Base-by-base conservation (phyloP, 2,797 vertebrate genomes). In the Gymnothorax javanicus region DNA sequence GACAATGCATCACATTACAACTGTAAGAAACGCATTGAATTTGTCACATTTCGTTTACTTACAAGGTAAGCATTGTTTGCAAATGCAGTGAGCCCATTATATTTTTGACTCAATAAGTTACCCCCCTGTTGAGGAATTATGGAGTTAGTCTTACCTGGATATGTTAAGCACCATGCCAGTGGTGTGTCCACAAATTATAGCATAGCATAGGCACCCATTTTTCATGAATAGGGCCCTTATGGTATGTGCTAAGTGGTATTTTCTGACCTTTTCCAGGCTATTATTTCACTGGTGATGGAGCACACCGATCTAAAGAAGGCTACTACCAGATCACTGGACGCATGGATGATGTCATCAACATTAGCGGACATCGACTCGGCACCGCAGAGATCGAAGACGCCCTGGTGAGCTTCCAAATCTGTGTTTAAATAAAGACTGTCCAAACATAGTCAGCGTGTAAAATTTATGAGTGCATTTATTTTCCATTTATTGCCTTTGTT, bases 271-370 rank as follows among this genome's bases (percentile, higher is more conserved):
- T 87, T 91, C 2, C 84, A 99, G 98, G 98, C 87, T 96, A 97
- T 91, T 99, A 98, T 93, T 99, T 98, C 89, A 98, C 97, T 1
- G 98, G 98, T 0, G 98, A 99, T 5, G 97, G 98, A 25, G 98
- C 97, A 6, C 90, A 96, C 92, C 95, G 98, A 75, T 96, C 96
- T 0, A 83, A 95, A 85, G 91, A 96, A 0, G 98, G 98, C 4
- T 97, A 98, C 90, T 99, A 99, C 91, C 97, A 99, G 95, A 98
- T 99, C 91, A 98, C 97, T 0, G 98, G 98, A 17, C 96, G 98
- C 67, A 97, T 99, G 90, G 98, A 99, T 83, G 98, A 99, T 0
- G 96, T 99, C 90, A 98, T 99, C 89, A 99, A 99, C 58, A 96
- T 99, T 91, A 99, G 98, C 0, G 98, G 98, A 0, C 98, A 99